Evolutionary conservation across 2,113 vertebrate genomes (phyloP).

Genomic region (Hepsetus odoe): DNA sequence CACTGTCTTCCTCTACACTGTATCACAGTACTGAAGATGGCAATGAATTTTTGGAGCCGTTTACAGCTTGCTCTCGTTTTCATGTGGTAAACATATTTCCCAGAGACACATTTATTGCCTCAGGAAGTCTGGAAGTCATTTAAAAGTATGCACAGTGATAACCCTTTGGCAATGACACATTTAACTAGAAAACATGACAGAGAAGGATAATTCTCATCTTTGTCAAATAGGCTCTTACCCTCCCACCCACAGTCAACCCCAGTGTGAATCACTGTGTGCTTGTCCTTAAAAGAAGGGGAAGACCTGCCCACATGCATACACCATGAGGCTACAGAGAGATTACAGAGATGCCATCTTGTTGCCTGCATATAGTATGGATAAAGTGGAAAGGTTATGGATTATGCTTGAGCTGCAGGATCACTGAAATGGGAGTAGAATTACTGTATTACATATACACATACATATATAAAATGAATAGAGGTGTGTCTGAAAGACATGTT

Average conservation of each 20-base stretch:
- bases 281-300: not conserved
- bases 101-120: not conserved
- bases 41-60: not conserved
- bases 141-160: slow-evolving; percentile 20
- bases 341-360: slow-evolving; percentile 5
- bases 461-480: no score
- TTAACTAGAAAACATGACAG: slow-evolving; percentile 13
- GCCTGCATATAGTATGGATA: not conserved
- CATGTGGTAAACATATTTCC: not conserved
- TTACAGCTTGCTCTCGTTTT: not conserved
- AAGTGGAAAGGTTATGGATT: not conserved
- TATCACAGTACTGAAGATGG: no score
- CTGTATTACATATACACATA: no score
- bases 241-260: not conserved
- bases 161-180: slow-evolving; percentile 5
- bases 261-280: not conserved
- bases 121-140: not conserved
- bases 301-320: not conserved
- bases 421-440: not conserved
- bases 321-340: not conserved
- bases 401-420: not conserved
- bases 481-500: no score
- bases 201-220: not conserved
- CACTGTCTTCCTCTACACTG: no score
- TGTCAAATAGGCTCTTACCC: not conserved